Evolutionary conservation across 1,140 invertebrate species (phyloP).

Genomic region (Sitophilus oryzae): DNA sequence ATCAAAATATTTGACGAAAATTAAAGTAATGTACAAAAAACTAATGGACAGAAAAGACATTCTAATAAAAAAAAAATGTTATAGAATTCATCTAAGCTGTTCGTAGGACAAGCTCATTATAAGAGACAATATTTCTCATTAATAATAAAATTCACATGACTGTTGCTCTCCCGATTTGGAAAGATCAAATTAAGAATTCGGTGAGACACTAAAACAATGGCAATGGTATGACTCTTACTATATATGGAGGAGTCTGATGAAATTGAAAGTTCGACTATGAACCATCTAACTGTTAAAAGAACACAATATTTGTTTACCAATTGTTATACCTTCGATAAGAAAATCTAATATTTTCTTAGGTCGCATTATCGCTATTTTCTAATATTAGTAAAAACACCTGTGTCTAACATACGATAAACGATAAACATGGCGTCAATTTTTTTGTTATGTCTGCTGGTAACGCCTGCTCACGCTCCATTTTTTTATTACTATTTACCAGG

Average conservation of each 20-base stretch:
- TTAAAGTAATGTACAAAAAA: no score
- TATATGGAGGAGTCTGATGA: not conserved
- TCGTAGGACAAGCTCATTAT: no score
- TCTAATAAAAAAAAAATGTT: no score
- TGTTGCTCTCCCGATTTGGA: not conserved
- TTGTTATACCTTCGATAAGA: no score
- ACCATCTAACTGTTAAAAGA: no score
- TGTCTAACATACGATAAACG: not conserved
- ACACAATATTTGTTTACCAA: no score
- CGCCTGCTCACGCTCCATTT: not conserved
- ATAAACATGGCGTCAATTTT: not conserved
- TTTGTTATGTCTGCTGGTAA: no score
- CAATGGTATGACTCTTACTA: not conserved
- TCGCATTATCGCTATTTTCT: not conserved
- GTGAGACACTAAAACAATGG: not conserved
- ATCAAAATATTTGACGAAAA: no score
- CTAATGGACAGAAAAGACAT: no score
- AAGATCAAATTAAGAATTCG: not conserved
- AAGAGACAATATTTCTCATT: not conserved
- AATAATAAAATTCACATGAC: no score
- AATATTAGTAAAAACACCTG: not conserved
- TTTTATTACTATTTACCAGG: not conserved
- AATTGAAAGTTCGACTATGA: not conserved
- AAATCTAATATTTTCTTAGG: no score
- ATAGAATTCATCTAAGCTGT: no score